phyloP scores from a whole-genome alignment of 2,797 vertebrate species.

The Pogonophryne albipinna region DNA sequence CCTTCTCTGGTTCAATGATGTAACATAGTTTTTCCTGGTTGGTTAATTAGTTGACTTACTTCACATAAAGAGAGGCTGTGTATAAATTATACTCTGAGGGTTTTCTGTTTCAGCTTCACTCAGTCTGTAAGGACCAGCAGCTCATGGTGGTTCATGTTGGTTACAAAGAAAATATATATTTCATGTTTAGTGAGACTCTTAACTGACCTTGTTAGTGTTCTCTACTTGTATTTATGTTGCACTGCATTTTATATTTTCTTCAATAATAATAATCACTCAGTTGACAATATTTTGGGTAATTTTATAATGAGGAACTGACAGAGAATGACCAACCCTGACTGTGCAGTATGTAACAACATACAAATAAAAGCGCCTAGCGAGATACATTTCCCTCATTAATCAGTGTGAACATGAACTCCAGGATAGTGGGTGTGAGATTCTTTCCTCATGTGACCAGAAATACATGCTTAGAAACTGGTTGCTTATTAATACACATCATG shows the following conservation, averaged over 20 bases:
- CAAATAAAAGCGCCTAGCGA: no score
- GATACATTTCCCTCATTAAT: background rate
- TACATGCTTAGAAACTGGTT: background rate
- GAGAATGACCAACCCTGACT: background rate
- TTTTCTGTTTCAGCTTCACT: no score
- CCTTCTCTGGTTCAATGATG: slow-evolving; percentile 29
- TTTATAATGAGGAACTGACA: background rate
- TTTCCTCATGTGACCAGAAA: background rate
- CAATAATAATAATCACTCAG: background rate
- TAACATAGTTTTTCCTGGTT: slow-evolving; percentile 33
- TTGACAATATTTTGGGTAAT: background rate
- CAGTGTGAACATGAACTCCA: background rate
- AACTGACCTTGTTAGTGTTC: background rate
- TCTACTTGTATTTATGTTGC: background rate
- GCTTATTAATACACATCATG: background rate
- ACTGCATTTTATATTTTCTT: background rate
- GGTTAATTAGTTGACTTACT: slow-evolving; percentile 6
- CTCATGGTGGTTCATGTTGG: background rate
- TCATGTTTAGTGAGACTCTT: background rate
- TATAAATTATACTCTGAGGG: background rate
- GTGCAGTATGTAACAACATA: background rate
- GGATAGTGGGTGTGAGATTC: background rate
- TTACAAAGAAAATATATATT: no score
- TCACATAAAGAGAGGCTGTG: background rate
- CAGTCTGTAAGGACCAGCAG: background rate